Conservation (phyloP, 2,797 vertebrate genomes). For the Danio albolineatus region DNA sequence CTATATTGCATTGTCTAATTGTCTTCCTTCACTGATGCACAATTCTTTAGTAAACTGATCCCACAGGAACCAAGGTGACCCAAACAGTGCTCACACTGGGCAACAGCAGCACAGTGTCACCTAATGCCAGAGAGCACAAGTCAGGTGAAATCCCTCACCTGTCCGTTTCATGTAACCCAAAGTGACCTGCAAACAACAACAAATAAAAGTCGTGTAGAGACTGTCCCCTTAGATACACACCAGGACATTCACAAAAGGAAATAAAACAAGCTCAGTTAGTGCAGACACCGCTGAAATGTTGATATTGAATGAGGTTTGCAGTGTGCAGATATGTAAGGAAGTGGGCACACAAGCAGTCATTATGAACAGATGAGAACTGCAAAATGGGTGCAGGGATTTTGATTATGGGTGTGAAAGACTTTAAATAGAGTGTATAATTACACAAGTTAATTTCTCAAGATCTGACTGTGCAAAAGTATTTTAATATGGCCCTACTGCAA, state of each 20-base stretch:
- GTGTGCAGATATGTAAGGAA: background rate
- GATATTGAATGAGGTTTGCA: constrained; percentile 3
- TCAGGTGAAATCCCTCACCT: constrained; percentile 42
- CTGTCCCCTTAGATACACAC: background rate
- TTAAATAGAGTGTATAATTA: constrained; percentile 17
- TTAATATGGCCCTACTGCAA: constrained; percentile 9
- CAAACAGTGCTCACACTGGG: constrained; percentile 35
- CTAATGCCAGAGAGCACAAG: constrained; percentile 35
- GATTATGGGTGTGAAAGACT: background rate
- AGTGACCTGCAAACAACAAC: constrained; percentile 43
- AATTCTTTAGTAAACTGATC: constrained; percentile 31
- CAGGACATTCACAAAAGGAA: background rate
- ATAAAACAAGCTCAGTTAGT: background rate
- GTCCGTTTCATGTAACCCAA: constrained; percentile 29
- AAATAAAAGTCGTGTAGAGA: constrained; percentile 8
- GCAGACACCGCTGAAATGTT: background rate
- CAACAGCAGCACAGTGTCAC: constrained; percentile 4
- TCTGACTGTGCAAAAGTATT: constrained; percentile 3
- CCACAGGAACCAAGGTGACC: constrained; percentile 44
- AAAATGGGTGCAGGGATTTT: constrained; percentile 2
- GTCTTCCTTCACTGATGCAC: background rate
- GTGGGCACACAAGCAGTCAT: background rate
- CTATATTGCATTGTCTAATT: background rate
- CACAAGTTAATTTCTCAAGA: constrained; percentile 11
- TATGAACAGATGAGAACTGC: background rate